Percentiles rank a stretch among this genome's conserved stretches.
These are phyloP conservation scores for Promerops cafer DNA, from an alignment of 2,113 vertebrate genomes.

Conservation along the genomic window DNA sequence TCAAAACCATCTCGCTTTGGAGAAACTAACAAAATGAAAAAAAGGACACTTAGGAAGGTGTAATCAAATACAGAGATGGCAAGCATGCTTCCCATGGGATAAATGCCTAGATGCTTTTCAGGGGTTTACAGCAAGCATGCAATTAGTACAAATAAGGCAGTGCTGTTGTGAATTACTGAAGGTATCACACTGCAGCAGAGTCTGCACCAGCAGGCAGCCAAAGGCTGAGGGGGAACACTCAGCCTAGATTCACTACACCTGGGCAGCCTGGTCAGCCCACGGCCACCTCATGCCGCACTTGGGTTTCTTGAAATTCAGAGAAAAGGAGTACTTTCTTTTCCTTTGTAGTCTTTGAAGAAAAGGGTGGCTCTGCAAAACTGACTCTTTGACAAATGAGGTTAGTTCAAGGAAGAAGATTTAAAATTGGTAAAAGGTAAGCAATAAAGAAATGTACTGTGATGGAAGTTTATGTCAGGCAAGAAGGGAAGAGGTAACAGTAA, in stretches of 20 bases:
- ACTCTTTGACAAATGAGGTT: not conserved
- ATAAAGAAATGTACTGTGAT: not conserved
- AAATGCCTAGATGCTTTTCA: not conserved
- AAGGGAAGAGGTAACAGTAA: not conserved
- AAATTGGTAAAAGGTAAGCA: not conserved
- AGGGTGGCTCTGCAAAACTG: not conserved
- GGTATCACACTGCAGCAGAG: not conserved
- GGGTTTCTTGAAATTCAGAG: not conserved
- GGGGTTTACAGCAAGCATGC: not conserved
- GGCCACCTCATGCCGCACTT: fast-evolving
- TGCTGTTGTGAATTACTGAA: not conserved
- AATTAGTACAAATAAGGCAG: not conserved
- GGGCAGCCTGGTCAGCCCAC: not conserved
- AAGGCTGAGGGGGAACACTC: not conserved
- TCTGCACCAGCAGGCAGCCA: not conserved
- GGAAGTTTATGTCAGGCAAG: not conserved
- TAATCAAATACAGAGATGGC: not conserved
- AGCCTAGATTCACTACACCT: not conserved
- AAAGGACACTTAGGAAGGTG: not conserved
- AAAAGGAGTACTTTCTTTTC: not conserved
- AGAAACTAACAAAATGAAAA: not conserved
- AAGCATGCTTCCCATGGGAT: not conserved
- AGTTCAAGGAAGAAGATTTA: not conserved
- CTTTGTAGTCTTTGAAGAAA: not conserved
- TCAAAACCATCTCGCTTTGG: not conserved